These are phyloP conservation scores for Psilopogon haemacephalus DNA, from an alignment of 2,113 vertebrate species.

Conservation along the genomic window DNA sequence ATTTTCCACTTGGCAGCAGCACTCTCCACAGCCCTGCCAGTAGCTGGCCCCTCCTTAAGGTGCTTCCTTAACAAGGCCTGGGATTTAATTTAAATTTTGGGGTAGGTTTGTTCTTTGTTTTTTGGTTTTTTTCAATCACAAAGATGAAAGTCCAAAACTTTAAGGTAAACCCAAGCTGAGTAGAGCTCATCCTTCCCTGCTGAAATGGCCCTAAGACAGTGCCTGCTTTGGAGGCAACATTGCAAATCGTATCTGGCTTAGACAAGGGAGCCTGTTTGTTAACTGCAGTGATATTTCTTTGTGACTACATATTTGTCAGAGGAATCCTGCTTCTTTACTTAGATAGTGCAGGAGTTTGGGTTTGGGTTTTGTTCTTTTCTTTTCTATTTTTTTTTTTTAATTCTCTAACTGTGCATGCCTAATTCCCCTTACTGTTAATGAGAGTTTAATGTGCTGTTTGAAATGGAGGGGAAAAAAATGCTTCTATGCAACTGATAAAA, in stretches of 20 bases:
- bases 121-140: constrained; percentile 2
- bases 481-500: constrained; percentile 16
- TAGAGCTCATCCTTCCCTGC: constrained; percentile 14
- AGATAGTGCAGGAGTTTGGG: neutral
- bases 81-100: constrained; percentile 62
- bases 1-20: constrained; percentile 55
- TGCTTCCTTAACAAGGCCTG: constrained; percentile 38
- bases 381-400: neutral
- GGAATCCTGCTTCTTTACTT: constrained; percentile 60
- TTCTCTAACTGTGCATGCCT: constrained; percentile 47
- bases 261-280: constrained; percentile 20
- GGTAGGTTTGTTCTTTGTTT: too few species aligned
- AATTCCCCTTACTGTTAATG: constrained; percentile 65
- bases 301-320: constrained; percentile 64
- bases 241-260: constrained; percentile 17
- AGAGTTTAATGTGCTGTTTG: constrained; percentile 59
- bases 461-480: constrained; percentile 3
- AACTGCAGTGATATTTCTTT: constrained; percentile 59
- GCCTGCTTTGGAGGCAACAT: constrained; percentile 13
- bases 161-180: constrained; percentile 49
- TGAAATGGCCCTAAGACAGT: constrained; percentile 10
- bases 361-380: neutral
- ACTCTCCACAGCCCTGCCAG: constrained; percentile 44
- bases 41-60: constrained; percentile 22
- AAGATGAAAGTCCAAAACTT: constrained; percentile 64